Evolutionary conservation across 2,113 vertebrate genomes (phyloP).

Genomic region (Dipodomys ordii): DNA sequence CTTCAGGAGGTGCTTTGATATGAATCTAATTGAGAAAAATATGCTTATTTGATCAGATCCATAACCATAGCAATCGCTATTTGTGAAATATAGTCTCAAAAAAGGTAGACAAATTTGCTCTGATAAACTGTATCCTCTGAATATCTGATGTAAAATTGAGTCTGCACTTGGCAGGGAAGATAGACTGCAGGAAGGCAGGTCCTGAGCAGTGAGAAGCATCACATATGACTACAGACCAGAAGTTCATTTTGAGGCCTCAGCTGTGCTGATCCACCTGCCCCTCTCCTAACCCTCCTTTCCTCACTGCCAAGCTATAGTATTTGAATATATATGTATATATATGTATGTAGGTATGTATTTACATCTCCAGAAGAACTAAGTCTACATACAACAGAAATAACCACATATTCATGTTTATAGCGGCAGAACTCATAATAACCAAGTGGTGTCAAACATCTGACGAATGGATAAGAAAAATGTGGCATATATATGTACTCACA

Average conservation of each 20-base stretch:
- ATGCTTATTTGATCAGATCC: constrained; percentile 52
- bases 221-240: not conserved
- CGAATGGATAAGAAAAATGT: too few relatives aligned
- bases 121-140: not conserved
- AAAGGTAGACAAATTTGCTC: not conserved
- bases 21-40: constrained; percentile 60
- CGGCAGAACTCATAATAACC: too few relatives aligned
- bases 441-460: too few relatives aligned
- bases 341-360: too few relatives aligned
- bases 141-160: not conserved
- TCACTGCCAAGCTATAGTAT: not conserved
- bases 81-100: constrained; percentile 40
- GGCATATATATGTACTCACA: too few relatives aligned
- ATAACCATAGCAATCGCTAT: constrained; percentile 2
- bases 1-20: constrained; percentile 29
- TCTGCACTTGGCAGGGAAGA: not conserved
- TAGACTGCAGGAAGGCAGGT: not conserved
- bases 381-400: not conserved
- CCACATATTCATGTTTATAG: not conserved
- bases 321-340: not conserved
- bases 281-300: not conserved
- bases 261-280: not conserved
- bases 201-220: not conserved
- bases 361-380: too few relatives aligned
- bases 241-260: not conserved